Percentiles rank a stretch among this genome's conserved stretches.
Evolutionary conservation across 2,888 invertebrate species (phyloP).

Genomic region (Acanthococcus lagerstroemiae): DNA sequence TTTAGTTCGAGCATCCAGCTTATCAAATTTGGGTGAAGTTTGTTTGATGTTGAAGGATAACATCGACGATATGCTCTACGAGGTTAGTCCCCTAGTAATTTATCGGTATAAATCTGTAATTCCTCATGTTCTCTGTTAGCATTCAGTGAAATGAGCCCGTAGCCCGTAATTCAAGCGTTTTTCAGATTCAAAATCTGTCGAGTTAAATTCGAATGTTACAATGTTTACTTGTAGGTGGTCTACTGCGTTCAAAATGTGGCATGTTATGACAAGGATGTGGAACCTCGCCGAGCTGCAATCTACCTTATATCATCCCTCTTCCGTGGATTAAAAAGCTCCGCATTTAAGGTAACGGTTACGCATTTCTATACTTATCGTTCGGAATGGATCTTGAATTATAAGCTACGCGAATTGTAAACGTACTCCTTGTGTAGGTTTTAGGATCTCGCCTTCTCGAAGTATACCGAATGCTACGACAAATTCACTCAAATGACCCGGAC

Average conservation of each 20-base stretch:
- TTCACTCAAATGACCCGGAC: conserved; percentile 54
- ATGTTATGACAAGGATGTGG: conserved; percentile 57
- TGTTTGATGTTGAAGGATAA: conserved; percentile 63
- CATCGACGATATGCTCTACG: conserved; percentile 59
- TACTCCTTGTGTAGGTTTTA: conserved; percentile 46
- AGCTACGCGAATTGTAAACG: not conserved
- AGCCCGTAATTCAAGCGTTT: no score
- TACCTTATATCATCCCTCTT: conserved; percentile 64
- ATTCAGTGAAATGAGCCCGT: not conserved
- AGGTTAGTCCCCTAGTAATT: no score
- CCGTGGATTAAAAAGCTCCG: conserved; percentile 61
- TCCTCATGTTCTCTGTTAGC: no score
- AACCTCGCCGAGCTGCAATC: conserved; percentile 68
- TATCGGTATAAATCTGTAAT: no score
- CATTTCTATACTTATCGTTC: no score
- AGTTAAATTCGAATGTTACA: not conserved
- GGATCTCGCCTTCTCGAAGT: conserved; percentile 57
- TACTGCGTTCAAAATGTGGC: conserved; percentile 58
- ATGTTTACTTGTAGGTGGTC: conserved; percentile 46
- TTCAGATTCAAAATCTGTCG: not conserved
- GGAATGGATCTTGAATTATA: no score
- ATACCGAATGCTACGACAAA: conserved; percentile 57
- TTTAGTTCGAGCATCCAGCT: conserved; percentile 64
- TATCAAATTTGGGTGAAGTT: conserved; percentile 75
- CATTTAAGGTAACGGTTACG: conserved; percentile 43